phyloP scores from a whole-genome alignment of 2,888 invertebrate species.

The Ecliptopera silaceata region DNA sequence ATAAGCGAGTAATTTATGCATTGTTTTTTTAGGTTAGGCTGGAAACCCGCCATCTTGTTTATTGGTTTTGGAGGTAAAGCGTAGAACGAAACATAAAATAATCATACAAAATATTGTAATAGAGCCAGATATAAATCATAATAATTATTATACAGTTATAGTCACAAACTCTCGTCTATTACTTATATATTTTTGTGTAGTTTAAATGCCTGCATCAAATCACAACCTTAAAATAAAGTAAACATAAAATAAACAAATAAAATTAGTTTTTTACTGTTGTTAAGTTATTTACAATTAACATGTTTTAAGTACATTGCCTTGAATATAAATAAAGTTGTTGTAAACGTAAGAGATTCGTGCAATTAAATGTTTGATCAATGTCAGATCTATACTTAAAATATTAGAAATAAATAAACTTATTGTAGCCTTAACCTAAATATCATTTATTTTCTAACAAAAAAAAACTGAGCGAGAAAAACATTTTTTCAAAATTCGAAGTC shows the following conservation, averaged over 20 bases:
- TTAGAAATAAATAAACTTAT: conserved; percentile 36
- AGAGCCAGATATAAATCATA: too few species aligned
- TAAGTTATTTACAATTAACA: conserved; percentile 26
- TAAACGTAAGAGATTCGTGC: conserved; percentile 41
- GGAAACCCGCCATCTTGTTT: neutral
- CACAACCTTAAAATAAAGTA: conserved; percentile 55
- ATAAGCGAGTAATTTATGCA: conserved; percentile 44
- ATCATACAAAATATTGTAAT: neutral
- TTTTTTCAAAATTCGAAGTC: conserved; percentile 9
- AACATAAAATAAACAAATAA: conserved; percentile 27
- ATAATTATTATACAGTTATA: too few species aligned
- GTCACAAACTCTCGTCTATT: neutral
- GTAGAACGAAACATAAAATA: neutral
- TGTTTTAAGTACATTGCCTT: conserved; percentile 61
- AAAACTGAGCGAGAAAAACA: conserved; percentile 21
- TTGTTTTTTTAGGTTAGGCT: conserved; percentile 23
- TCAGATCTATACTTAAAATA: conserved; percentile 30
- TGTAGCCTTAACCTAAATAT: conserved; percentile 11
- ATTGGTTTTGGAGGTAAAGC: neutral
- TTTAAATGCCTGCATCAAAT: conserved; percentile 48
- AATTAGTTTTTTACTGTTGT: conserved; percentile 24
- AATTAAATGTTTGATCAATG: neutral
- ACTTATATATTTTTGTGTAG: conserved; percentile 2
- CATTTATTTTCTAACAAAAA: conserved; percentile 8
- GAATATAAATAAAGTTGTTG: conserved; percentile 37